Base-by-base conservation (phyloP, 2,888 invertebrate species). In the Agrotis exclamationis region DNA sequence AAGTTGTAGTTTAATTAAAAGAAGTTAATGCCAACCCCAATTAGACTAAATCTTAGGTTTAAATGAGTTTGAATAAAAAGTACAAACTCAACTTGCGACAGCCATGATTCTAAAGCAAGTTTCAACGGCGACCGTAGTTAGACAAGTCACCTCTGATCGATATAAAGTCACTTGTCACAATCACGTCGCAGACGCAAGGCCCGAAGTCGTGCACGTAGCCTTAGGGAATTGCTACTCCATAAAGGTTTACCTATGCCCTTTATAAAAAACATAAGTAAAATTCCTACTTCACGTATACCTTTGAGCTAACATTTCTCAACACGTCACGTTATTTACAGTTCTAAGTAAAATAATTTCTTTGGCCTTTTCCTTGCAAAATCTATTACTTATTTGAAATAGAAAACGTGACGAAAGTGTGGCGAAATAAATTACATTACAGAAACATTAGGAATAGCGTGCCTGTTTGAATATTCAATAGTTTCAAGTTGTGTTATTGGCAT, bases 241-340 rank as follows among this genome's bases (percentile, higher is more conserved):
- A 59, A 60, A 24, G 60, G 13, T 45, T 39, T 18, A 62, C 45
- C 11, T 45, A 2, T 11, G 24, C 5, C 22, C 18, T 58, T 53
- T 48, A 51, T 62, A 18, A 57, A 62, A 63, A 18, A 51, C 11
- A 20, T 28, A 78, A 71, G n/a, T 54, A 59, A n/a, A n/a, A 63
- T 71, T 47, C 48, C 39, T 60, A 51, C 59, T 24, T 13, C 14
- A 28, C 11, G 33, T 58, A 18, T 28, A 50, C 57, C 63, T 72
- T 50, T 60, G 59, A 57, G 24, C 24, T 14, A 16, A 60, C 53
- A 70, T 70, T 74, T 13, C 51, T 74, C 53, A 74, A 47, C 20
- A 24, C 28, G 59, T 54, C 63, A 78, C 75, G 63, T 63, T 16
- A 9, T 14, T 39, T 45, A 22, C 5, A 39, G 24, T n/a, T 58